Conservation (phyloP, 2,113 vertebrate species). For the Phalacrocorax pelagicus region DNA sequence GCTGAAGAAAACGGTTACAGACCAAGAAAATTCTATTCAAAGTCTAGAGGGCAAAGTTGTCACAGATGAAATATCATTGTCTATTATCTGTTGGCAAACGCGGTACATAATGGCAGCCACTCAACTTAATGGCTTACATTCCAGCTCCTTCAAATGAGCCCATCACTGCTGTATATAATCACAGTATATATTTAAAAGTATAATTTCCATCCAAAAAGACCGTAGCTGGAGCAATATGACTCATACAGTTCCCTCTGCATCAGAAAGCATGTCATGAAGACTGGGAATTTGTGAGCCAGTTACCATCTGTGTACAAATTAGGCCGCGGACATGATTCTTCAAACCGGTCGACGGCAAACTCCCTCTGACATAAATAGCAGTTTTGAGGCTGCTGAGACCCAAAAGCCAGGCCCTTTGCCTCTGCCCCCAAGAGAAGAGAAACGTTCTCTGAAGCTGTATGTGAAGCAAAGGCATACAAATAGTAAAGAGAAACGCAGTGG, state of each 20-base stretch:
- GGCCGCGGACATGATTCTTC: background rate
- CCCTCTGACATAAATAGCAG: background rate
- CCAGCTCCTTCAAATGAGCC: constrained; percentile 26
- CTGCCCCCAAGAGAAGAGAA: background rate
- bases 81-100: constrained; percentile 53
- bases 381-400: background rate
- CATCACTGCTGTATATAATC: background rate
- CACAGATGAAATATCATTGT: constrained; percentile 21
- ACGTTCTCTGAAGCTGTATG: background rate
- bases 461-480: background rate
- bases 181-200: constrained; percentile 47
- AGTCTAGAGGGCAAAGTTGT: constrained; percentile 37
- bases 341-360: background rate
- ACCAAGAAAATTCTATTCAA: background rate
- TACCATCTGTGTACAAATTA: background rate
- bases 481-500: background rate
- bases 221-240: constrained; percentile 25
- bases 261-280: background rate
- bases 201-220: constrained; percentile 47
- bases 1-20: background rate
- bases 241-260: constrained; percentile 11
- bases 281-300: background rate
- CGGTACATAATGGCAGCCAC: constrained; percentile 5
- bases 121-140: constrained; percentile 29
- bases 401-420: background rate